Evolutionary conservation across 2,888 invertebrate species (phyloP), one percentile per base, ranked within the genome.

Genomic region (Agrotis puta): DNA sequence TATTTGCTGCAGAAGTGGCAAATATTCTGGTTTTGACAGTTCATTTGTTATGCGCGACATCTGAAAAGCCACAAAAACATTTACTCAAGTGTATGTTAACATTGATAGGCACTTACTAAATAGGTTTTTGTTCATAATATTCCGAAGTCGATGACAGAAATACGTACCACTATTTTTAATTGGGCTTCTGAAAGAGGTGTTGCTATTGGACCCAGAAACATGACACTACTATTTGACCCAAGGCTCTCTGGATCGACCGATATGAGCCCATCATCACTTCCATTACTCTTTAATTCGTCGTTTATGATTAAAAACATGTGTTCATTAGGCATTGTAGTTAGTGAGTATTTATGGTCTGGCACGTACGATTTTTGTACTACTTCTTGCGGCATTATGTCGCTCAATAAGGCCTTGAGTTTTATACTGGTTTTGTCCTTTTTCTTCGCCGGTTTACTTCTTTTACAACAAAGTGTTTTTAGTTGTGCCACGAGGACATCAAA

Each of bases 221-320:
- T 87, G 45, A 94, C 93, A 77, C 92, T 95, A 73, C 94, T 94
- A 77, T 95, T 95, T 77, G 83, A 88, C 27, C 92, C 91, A 51
- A 96, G 89, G 70, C 93, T 95, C 39, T 95, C 92, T 27, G 95
- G 95, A 83, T 95, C 95, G 14, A 95, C 95, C 6, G 88, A 86
- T 79, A 95, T 91, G 5, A 95, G 84, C 61, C 93, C 94, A 53
- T 72, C 79, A 56, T 93, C 93, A 72, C 89, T 93, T 2, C 82
- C 89, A 74, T 91, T 92, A 66, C 87, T 92, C 77, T 89, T 92
- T 50, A 96, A 90, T 89, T 95, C 95, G 53, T 96, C 95, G 80
- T 95, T 95, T 54, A 95, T 85, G 43, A 96, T 90, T 64, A 96
- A 85, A 87, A 95, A 95, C 89, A 96, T 92, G 63, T 92, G 92